Evolutionary conservation across 2,113 vertebrate genomes (phyloP), one percentile per base, ranked within the genome.

Genomic region (Stigmatopora argus): DNA sequence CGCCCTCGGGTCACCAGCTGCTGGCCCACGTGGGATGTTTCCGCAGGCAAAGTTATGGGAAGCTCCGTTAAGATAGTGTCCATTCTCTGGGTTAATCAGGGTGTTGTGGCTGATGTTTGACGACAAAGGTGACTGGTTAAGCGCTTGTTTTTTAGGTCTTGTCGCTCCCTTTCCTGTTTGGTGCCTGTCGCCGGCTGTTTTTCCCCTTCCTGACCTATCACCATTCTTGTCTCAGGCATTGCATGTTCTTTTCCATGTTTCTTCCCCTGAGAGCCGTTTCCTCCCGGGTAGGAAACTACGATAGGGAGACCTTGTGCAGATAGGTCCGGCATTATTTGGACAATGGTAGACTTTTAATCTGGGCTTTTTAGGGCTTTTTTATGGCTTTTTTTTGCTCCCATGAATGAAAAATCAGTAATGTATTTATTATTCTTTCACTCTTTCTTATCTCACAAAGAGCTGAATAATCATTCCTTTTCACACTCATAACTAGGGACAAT

Each of bases 61-160:
- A 90, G 78, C 81, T 80, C 34, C 7, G 78, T 71, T 62, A 64
- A 70, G 87, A 89, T 87, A 85, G 74, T 82, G 74, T 38, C 18
- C 53, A 77, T 78, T 78, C 74, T 45, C 70, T 62, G 73, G 63
- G 71, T 77, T 87, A 87, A 88, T 88, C 80, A 73, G 71, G 21
- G 58, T 89, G 88, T 89, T 91, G 85, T 89, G 88, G 76, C 86
- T 86, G 82, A 84, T 85, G 68, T 83, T 84, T 87, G 82, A 84
- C 80, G 63, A 85, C 86, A 56, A 80, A 67, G 79, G 80, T 70
- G 82, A 84, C 75, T 70, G 78, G 83, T 85, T 71, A 78, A 74
- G 73, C 64, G 34, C 18, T 66, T 82, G 83, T 85, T 87, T 81
- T 83, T 57, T 11, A 23, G 45, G 44, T 74, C 59, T 77, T 78